These are phyloP conservation scores for Etheostoma nigrum DNA, from an alignment of 2,797 vertebrate genomes.

Conservation along the genomic window DNA sequence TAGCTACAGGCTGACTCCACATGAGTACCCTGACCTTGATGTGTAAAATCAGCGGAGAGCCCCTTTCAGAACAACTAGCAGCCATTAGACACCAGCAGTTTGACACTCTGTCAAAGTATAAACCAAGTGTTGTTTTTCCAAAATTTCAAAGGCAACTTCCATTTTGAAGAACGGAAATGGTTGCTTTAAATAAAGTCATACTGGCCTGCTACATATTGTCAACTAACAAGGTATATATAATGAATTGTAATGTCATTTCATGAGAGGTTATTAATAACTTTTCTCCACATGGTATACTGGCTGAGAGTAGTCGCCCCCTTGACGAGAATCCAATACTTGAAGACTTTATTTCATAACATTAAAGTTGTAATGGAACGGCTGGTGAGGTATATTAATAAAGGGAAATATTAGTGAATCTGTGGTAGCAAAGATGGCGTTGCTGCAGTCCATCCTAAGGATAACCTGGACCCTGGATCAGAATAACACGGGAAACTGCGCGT, in stretches of 20 bases:
- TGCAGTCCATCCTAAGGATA: not conserved
- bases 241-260: not conserved
- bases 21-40: not conserved
- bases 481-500: constrained; percentile 7
- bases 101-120: too few species aligned
- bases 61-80: not conserved
- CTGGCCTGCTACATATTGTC: not conserved
- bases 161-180: not conserved
- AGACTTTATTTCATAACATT: not conserved
- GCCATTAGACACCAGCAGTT: too few species aligned
- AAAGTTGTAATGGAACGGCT: not conserved
- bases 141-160: not conserved
- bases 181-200: not conserved
- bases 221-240: not conserved
- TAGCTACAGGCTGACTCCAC: not conserved
- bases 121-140: not conserved
- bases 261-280: not conserved
- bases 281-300: not conserved
- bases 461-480: not conserved
- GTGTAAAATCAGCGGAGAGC: not conserved
- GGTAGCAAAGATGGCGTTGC: not conserved
- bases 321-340: too few species aligned
- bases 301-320: not conserved
- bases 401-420: not conserved
- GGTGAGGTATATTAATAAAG: not conserved